Evolutionary conservation across 2,113 vertebrate genomes (phyloP).

Genomic region (Harpagus bidentatus): DNA sequence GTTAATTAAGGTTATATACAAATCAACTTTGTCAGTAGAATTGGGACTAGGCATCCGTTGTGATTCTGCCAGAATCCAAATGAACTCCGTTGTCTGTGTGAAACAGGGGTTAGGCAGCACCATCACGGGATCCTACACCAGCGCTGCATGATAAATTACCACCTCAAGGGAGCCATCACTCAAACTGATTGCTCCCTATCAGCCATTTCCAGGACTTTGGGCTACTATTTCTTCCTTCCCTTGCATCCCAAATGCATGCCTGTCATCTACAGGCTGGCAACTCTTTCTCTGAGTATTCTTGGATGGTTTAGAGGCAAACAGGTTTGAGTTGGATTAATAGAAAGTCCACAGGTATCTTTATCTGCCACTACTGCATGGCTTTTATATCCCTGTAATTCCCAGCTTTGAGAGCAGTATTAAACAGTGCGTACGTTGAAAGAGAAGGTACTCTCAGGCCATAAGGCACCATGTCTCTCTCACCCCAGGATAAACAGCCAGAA

Average conservation of each 20-base stretch:
- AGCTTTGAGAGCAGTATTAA: background rate
- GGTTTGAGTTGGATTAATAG: slow-evolving; percentile 57
- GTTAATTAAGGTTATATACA: slow-evolving; percentile 58
- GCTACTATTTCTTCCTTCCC: slow-evolving; percentile 72
- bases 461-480: accelerated
- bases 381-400: slow-evolving; percentile 11
- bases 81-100: slow-evolving; percentile 59
- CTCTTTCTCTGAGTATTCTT: slow-evolving; percentile 34
- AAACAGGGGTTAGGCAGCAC: slow-evolving; percentile 35
- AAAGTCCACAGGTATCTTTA: slow-evolving; percentile 33
- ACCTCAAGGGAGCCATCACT: slow-evolving; percentile 81
- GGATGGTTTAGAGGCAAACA: slow-evolving; percentile 51
- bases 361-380: background rate
- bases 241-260: slow-evolving; percentile 56
- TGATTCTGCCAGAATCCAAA: slow-evolving; percentile 67
- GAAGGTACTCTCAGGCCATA: background rate
- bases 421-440: background rate
- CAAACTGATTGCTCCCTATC: slow-evolving; percentile 82
- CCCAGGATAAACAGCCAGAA: background rate
- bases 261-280: slow-evolving; percentile 64
- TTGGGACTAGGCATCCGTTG: background rate
- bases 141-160: slow-evolving; percentile 82
- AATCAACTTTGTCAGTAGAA: slow-evolving; percentile 51
- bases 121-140: slow-evolving; percentile 46
- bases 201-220: slow-evolving; percentile 81